Base-by-base conservation (phyloP, 2,797 vertebrate genomes). In the Myotis pilosus region DNA sequence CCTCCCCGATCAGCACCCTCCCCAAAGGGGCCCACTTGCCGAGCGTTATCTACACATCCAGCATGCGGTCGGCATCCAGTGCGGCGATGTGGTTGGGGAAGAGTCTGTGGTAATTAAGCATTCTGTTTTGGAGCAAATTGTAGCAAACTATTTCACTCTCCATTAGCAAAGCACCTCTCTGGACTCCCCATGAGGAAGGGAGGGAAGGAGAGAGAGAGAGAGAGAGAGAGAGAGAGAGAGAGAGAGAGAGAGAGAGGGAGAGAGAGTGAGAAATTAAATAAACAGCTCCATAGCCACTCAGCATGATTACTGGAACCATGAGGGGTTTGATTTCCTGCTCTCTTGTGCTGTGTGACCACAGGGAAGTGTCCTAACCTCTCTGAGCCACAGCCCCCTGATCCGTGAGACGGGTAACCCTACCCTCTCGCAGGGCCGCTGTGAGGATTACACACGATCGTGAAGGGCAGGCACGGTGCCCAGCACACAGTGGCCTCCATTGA, bases 71-170 rank as follows among this genome's bases (percentile, higher is more conserved):
- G 92, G 89, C 97, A 94, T 97, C 97, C 89, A 98, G 78, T 97
- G 96, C 95, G 92, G 94, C 93, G 96, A 90, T 95, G 97, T 97
- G 96, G 66, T 96, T 94, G 95, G 78, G 95, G 97, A 92, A 92
- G 93, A 83, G 95, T 94, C 90, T 89, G 66, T 97, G 97, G 96
- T 97, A 97, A 97, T 98, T 97, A 96, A 97, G 69, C 96, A 51
- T 79, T 94, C 76, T 95, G 69, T 51, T 97, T 96, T 92, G 33
- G 95, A 80, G 96, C 93, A 86, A 95, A 93, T 89, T 96, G 94
- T 92, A 96, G 28, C 75, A 96, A 68, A 92, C 74, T 47, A 33
- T 93, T 97, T 44, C 75, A 66, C 96, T 96, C 75, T 92, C 96
- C 71, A 88, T 97, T 90, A 94, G 87, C 44, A 90, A 85, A 49